Evolutionary conservation across 2,888 invertebrate genomes (phyloP).

Genomic region (Galerucella calmariensis): DNA sequence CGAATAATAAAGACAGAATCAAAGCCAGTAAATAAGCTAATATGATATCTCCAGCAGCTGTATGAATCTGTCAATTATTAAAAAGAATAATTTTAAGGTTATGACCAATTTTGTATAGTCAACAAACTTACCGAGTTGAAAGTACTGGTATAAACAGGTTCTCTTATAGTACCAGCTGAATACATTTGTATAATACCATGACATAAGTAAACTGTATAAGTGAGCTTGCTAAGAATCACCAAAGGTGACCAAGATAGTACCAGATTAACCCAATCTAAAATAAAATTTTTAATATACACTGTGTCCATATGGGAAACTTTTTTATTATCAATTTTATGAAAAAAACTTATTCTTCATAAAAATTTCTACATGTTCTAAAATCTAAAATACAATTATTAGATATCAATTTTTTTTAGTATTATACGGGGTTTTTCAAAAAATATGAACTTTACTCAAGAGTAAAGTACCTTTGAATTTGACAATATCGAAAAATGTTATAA

Average conservation of each 20-base stretch:
- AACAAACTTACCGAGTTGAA: conserved; percentile 51
- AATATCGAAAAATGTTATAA: too few relatives aligned
- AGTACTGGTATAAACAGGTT: conserved; percentile 51
- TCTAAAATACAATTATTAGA: too few relatives aligned
- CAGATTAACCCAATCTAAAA: conserved; percentile 53
- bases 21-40: conserved; percentile 54
- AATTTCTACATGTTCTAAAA: too few relatives aligned
- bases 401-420: too few relatives aligned
- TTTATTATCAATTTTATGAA: too few relatives aligned
- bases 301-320: too few relatives aligned
- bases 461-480: too few relatives aligned
- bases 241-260: conserved; percentile 56
- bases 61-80: conserved; percentile 48
- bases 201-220: conserved; percentile 56
- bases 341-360: too few relatives aligned
- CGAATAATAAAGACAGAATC: conserved; percentile 54
- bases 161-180: conserved; percentile 51
- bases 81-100: background rate
- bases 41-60: conserved; percentile 53
- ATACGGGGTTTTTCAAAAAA: too few relatives aligned
- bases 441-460: too few relatives aligned
- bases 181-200: conserved; percentile 57
- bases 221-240: conserved; percentile 53
- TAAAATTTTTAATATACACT: too few relatives aligned
- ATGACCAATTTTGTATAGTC: background rate